These are phyloP conservation scores for Thaleichthys pacificus DNA, from an alignment of 2,797 vertebrate species.

Conservation along the genomic window DNA sequence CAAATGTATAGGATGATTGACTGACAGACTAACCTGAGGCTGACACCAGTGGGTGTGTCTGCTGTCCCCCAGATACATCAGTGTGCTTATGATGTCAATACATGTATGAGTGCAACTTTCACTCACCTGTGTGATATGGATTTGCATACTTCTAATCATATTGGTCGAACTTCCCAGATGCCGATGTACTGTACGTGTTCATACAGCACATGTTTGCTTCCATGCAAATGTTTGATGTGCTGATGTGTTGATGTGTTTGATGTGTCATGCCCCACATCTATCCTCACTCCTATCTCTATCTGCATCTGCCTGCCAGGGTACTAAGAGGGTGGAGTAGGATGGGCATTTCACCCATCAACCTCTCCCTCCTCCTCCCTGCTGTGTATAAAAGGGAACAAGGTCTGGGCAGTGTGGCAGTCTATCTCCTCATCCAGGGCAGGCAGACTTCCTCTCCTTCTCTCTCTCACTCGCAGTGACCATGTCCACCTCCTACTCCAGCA, in stretches of 20 bases:
- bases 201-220: no score
- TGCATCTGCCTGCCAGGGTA: conserved; percentile 28
- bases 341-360: conserved; percentile 5
- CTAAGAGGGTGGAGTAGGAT: conserved; percentile 41
- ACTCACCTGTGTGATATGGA: background rate
- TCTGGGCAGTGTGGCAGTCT: conserved; percentile 45
- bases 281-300: conserved; percentile 13
- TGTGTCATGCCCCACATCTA: background rate
- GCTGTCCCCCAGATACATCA: background rate
- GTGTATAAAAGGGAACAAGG: conserved; percentile 56
- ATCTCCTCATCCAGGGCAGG: conserved; percentile 45
- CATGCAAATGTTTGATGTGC: no score
- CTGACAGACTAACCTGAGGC: background rate
- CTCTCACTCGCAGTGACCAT: conserved; percentile 24
- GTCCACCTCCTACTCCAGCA: background rate
- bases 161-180: no score
- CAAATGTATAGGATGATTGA: background rate
- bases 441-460: conserved; percentile 32
- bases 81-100: background rate
- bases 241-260: no score
- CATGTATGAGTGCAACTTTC: background rate
- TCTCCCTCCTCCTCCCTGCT: conserved; percentile 16
- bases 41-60: conserved; percentile 1
- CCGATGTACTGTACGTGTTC: background rate
- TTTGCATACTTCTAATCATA: background rate